These are phyloP conservation scores for Neoascia interrupta DNA, from an alignment of 2,888 invertebrate genomes.

Conservation along the genomic window DNA sequence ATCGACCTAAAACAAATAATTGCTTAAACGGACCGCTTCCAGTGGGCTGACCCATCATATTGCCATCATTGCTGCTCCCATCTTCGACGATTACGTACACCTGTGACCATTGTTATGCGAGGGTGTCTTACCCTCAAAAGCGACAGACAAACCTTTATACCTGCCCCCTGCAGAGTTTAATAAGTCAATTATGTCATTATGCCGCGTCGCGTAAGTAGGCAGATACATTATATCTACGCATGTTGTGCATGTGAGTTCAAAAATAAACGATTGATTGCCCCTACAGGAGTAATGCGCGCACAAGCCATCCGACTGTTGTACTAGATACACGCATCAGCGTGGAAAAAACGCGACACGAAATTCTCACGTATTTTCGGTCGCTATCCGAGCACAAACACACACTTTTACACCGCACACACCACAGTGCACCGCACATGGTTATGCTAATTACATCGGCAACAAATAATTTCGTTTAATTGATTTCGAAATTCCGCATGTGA, in stretches of 20 bases:
- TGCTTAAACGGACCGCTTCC: constrained; percentile 39
- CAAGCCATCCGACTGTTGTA: too few species aligned
- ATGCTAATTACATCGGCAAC: constrained; percentile 70
- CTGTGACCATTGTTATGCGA: constrained; percentile 6
- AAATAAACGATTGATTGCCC: constrained; percentile 35
- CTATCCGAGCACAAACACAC: constrained; percentile 9
- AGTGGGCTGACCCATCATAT: constrained; percentile 39
- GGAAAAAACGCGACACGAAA: constrained; percentile 10
- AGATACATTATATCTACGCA: constrained; percentile 8
- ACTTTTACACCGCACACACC: constrained; percentile 41
- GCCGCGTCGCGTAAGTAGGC: constrained; percentile 6
- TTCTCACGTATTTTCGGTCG: constrained; percentile 25
- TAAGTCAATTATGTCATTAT: constrained; percentile 52
- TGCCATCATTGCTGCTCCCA: constrained; percentile 2
- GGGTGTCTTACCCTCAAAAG: not conserved
- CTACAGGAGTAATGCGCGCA: constrained; percentile 13
- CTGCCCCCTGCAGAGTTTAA: constrained; percentile 28
- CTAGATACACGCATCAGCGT: too few species aligned
- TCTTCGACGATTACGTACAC: too few species aligned
- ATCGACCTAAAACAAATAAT: constrained; percentile 43
- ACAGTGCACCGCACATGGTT: constrained; percentile 64
- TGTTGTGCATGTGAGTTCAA: constrained; percentile 28
- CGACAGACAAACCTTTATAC: not conserved
- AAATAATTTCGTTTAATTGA: constrained; percentile 70
- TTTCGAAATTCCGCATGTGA: constrained; percentile 66